phyloP scores from a whole-genome alignment of 2,888 invertebrate genomes.

The Morpho helenor region DNA sequence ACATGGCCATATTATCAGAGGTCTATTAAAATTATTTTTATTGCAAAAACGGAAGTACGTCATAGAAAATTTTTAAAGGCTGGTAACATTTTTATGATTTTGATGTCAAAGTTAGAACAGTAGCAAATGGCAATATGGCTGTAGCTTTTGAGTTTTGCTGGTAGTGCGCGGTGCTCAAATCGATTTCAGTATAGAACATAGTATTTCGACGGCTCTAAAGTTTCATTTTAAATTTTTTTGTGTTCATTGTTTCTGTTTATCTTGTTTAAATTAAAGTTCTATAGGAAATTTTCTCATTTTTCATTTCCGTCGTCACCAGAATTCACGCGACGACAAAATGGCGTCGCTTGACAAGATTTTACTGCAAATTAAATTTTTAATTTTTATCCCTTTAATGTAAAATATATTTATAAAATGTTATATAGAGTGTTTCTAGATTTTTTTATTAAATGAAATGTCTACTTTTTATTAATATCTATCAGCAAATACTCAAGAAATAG shows the following conservation, averaged over 20 bases:
- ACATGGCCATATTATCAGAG: no score
- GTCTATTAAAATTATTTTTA: neutral
- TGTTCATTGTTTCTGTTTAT: constrained; percentile 61
- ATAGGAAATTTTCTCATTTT: constrained; percentile 59
- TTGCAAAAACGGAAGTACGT: constrained; percentile 34
- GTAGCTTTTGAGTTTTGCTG: constrained; percentile 74
- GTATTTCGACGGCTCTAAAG: constrained; percentile 69
- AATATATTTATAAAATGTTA: constrained; percentile 47
- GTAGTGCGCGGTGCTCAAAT: constrained; percentile 73
- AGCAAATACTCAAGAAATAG: constrained; percentile 55
- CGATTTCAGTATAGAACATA: constrained; percentile 62
- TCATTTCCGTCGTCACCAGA: constrained; percentile 75
- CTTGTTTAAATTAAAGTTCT: constrained; percentile 54
- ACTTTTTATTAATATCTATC: constrained; percentile 44
- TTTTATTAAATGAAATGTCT: constrained; percentile 51
- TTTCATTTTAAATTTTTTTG: constrained; percentile 71
- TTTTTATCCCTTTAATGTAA: constrained; percentile 52
- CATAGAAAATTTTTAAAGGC: constrained; percentile 24
- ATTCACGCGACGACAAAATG: constrained; percentile 79
- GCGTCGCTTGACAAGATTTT: constrained; percentile 78
- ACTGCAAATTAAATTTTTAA: constrained; percentile 68
- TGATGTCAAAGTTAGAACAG: constrained; percentile 32
- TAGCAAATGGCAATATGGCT: constrained; percentile 74
- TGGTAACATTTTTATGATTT: constrained; percentile 35
- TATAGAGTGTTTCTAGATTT: constrained; percentile 46